Conservation (phyloP, 2,797 vertebrate genomes). For the Artibeus jamaicensis region DNA sequence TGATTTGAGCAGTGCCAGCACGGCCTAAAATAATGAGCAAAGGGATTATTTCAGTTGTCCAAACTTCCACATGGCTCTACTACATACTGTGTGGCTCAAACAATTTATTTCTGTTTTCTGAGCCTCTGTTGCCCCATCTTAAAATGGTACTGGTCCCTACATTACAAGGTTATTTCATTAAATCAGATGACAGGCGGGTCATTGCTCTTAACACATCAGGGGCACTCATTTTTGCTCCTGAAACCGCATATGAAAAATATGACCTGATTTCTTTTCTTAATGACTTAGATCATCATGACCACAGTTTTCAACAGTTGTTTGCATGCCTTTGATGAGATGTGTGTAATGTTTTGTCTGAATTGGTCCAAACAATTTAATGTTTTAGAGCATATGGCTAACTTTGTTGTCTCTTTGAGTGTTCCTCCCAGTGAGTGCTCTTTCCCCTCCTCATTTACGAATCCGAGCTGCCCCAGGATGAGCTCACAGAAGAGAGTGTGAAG, state of each 20-base stretch:
- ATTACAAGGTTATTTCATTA: neutral
- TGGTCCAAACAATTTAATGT: neutral
- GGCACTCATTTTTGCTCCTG: neutral
- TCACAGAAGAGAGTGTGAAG: neutral
- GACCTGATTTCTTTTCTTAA: slow-evolving; percentile 8
- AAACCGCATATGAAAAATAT: neutral
- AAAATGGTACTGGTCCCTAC: neutral
- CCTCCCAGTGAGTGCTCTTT: neutral
- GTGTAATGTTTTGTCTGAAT: neutral
- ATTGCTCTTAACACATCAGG: neutral
- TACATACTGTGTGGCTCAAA: neutral
- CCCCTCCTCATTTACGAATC: neutral
- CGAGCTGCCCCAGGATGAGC: neutral
- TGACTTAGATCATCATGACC: neutral
- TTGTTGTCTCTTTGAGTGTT: neutral
- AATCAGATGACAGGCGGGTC: neutral
- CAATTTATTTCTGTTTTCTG: neutral
- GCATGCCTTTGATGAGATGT: neutral
- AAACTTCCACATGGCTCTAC: neutral
- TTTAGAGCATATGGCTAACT: neutral
- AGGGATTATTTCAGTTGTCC: neutral
- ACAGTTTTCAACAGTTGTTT: neutral
- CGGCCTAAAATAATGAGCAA: neutral
- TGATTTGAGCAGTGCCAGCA: neutral
- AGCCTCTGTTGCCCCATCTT: neutral